These are phyloP conservation scores for Liparis tanakae DNA, from an alignment of 2,797 vertebrate genomes.

Conservation along the genomic window DNA sequence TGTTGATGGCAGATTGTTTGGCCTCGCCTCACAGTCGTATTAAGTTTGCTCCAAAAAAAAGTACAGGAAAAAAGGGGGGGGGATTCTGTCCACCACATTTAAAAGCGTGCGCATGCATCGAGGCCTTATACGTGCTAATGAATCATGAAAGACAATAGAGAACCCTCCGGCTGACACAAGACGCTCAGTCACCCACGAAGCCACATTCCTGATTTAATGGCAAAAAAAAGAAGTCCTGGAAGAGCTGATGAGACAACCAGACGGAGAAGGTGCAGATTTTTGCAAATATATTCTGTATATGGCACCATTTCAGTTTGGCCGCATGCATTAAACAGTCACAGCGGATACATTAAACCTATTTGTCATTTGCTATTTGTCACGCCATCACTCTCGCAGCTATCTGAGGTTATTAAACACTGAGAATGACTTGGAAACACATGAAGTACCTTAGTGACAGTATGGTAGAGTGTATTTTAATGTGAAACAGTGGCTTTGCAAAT, in stretches of 20 bases:
- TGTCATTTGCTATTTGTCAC: constrained; percentile 1
- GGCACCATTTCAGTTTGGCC: not conserved
- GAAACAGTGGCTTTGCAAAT: not conserved
- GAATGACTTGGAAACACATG: not conserved
- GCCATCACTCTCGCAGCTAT: not conserved
- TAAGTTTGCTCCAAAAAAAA: constrained; percentile 12
- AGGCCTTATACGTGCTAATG: constrained; percentile 4
- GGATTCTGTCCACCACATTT: constrained; percentile 13
- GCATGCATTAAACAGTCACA: not conserved
- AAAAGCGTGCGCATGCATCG: not conserved
- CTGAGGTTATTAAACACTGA: not conserved
- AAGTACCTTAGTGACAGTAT: not conserved
- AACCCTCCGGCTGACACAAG: constrained; percentile 5
- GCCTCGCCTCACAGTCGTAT: not conserved
- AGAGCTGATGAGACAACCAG: constrained; percentile 46
- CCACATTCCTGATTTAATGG: constrained; percentile 38
- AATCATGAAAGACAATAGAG: constrained; percentile 3
- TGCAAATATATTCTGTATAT: constrained; percentile 5
- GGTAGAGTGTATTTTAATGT: not conserved
- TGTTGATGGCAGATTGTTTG: constrained; percentile 52
- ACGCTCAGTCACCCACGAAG: constrained; percentile 17
- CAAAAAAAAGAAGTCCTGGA: constrained; percentile 32
- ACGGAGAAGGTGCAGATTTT: constrained; percentile 14
- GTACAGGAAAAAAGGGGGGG: not conserved
- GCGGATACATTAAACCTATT: not conserved